Conservation (phyloP, 35 echinoderm and acorn worm genomes). For the Ophiothrix spiculata region DNA sequence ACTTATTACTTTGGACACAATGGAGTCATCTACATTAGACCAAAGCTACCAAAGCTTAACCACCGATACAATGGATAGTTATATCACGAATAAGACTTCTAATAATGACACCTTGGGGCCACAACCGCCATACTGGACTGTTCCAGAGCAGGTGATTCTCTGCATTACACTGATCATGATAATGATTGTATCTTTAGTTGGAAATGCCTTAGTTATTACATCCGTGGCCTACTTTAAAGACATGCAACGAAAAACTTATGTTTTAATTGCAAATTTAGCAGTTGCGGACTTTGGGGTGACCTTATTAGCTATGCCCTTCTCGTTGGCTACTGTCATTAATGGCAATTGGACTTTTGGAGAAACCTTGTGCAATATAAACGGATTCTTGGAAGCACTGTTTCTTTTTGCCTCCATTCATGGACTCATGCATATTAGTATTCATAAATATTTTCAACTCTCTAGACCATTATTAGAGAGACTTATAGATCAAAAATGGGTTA, state of each 20-base stretch:
- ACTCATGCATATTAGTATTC: constrained; percentile 81
- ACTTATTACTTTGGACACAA: too few species aligned
- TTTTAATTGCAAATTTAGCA: constrained; percentile 86
- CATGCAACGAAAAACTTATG: constrained; percentile 90
- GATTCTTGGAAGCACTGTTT: constrained; percentile 81
- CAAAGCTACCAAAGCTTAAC: too few species aligned
- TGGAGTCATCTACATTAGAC: too few species aligned
- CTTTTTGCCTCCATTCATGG: constrained; percentile 89
- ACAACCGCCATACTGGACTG: constrained; percentile 29
- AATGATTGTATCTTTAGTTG: constrained; percentile 55
- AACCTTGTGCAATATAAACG: constrained; percentile 69
- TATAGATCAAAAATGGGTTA: constrained; percentile 55
- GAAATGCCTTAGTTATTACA: constrained; percentile 71
- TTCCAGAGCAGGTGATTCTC: not conserved
- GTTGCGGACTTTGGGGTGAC: constrained; percentile 80
- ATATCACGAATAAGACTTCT: not conserved
- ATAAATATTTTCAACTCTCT: constrained; percentile 81
- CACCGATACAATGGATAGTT: not conserved
- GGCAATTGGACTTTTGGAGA: constrained; percentile 68
- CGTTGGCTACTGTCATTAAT: constrained; percentile 50
- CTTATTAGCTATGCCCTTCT: constrained; percentile 82
- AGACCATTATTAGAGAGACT: constrained; percentile 59
- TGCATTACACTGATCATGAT: constrained; percentile 16
- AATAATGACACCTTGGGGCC: not conserved
- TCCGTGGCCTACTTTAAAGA: constrained; percentile 46